Base-by-base conservation (phyloP, 2,113 vertebrate species). In the Limnothrissa miodon region DNA sequence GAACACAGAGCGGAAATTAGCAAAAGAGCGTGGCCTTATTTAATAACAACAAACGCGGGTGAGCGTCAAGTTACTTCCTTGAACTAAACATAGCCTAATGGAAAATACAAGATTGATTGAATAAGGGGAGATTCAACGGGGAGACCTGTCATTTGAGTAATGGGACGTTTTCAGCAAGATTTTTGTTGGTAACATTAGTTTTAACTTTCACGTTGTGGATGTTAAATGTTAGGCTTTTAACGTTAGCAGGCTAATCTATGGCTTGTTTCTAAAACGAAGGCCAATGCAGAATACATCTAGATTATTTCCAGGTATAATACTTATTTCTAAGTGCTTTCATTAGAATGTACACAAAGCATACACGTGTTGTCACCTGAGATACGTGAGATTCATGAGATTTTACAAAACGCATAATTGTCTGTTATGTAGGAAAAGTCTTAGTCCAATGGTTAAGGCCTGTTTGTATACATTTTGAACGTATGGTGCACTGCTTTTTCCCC, bases 21-120 rank as follows among this genome's bases (percentile, higher is more conserved):
- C 39, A 74, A 33, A 45, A 78, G 59, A 80, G 66, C 83, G 39
- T 33, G 82, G 86, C 85, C 56, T 83, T 83, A 48, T 90, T 82
- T 84, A 25, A 83, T 79, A 81, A 78, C 87, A 83, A 85, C 87
- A 44, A 78, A 42, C 80, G 51, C 84, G 87, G 66, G 25, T 84
- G 83, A 81, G 11, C 59, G 59, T 66, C 25, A 66, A 66, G 59
- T 66, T 66, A 90, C 90, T 92, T 92, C 92, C 91, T 91, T n/a
- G 81, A 89, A 88, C 83, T 39, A 87, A 83, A 83, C 86, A 51
- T 85, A 45, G n/a, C n/a, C n/a, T n/a, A n/a, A 70, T 15, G 81
- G 2, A 66, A 21, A 56, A 42, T 79, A 59, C 33, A 23, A 5
- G 25, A 13, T 66, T 66, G 29, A 25, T 33, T 66, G n/a, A 66